phyloP scores from a whole-genome alignment of 2,113 vertebrate species.

The Pomatorhinus ruficollis region DNA sequence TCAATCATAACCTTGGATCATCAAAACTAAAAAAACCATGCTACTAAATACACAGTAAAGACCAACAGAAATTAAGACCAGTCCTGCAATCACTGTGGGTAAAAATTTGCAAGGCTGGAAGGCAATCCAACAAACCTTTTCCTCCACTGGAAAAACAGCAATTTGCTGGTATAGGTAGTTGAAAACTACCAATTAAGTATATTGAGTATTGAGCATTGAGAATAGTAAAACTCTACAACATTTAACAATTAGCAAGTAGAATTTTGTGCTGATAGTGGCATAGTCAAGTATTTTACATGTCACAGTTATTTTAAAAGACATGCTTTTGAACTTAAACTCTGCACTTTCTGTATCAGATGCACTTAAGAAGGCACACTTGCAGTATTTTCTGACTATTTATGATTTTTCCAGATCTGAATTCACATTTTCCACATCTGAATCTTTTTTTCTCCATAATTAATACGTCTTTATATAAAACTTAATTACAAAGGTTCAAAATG shows the following conservation, averaged over 20 bases:
- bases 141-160: background rate
- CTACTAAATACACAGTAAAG: background rate
- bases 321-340: background rate
- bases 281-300: background rate
- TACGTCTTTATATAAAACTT: background rate
- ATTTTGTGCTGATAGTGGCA: background rate
- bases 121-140: background rate
- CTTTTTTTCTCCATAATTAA: background rate
- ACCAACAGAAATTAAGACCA: background rate
- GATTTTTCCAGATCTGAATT: background rate
- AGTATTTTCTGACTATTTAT: background rate
- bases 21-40: background rate
- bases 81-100: background rate
- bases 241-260: background rate
- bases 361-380: background rate
- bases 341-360: background rate
- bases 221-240: background rate
- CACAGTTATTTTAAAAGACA: background rate
- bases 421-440: background rate
- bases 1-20: background rate
- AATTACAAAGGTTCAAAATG: background rate
- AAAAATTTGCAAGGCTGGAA: background rate
- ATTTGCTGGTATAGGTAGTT: background rate
- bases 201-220: background rate
- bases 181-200: background rate